Percentiles rank a stretch among this genome's conserved stretches.
These are phyloP conservation scores for Yasuhikotakia modesta DNA, from an alignment of 2,797 vertebrate genomes.

Conservation along the genomic window DNA sequence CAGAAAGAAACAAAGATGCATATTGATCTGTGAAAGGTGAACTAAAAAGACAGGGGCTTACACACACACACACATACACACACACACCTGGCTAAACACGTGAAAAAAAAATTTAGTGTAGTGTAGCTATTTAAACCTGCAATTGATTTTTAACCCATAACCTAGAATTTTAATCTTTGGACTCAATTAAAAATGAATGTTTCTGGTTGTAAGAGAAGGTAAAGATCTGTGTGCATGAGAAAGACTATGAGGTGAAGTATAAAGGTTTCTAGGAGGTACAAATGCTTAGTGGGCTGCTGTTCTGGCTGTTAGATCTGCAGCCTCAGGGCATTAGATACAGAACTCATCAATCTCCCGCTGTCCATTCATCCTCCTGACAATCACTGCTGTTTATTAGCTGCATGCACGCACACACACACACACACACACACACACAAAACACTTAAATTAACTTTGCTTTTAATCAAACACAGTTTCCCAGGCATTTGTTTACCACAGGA, in stretches of 20 bases:
- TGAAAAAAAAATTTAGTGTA: background rate
- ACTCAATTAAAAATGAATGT: too few relatives aligned
- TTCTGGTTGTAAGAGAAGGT: too few relatives aligned
- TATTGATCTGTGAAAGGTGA: too few relatives aligned
- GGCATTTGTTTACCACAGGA: background rate
- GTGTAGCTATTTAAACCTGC: background rate
- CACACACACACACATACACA: too few relatives aligned
- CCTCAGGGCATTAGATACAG: conserved; percentile 30
- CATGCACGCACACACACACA: background rate
- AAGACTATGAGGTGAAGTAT: conserved; percentile 2
- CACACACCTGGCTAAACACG: too few relatives aligned
- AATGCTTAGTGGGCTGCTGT: conserved; percentile 18
- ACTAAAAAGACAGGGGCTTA: background rate
- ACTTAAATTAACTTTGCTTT: background rate
- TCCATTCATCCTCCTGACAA: conserved; percentile 14
- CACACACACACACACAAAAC: background rate
- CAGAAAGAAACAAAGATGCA: background rate
- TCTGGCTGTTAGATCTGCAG: conserved; percentile 44
- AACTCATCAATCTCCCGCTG: conserved; percentile 20
- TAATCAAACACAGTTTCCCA: background rate
- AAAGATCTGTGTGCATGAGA: too few relatives aligned
- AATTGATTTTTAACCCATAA: too few relatives aligned
- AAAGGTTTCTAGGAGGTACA: background rate
- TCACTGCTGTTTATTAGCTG: background rate
- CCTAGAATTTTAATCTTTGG: too few relatives aligned